Base-by-base conservation (phyloP, 1,140 invertebrate species). In the Lordiphosa clarofinis region DNA sequence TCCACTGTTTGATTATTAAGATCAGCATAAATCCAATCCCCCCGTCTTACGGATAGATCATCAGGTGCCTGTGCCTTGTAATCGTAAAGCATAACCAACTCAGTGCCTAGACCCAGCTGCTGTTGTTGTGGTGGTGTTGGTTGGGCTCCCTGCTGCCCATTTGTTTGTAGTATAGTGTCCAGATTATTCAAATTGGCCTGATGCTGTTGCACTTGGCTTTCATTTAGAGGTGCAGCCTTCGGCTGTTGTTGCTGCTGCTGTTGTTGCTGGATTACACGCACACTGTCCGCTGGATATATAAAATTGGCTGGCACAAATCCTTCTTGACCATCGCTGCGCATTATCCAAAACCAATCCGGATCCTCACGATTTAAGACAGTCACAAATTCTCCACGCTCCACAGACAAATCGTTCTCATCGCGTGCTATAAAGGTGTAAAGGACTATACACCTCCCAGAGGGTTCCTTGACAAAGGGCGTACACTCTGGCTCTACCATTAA, bases 261-360 rank as follows among this genome's bases (percentile, higher is more conserved):
- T 10, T 86, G 81, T 50, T 89, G 87, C 48, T 89, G 87, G 37
- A 78, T 91, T 91, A 95, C 94, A 50, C 95, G 92, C 33, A 95
- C 94, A 90, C 93, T 92, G 70, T 94, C 93, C 38, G 94, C 95
- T 4, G 96, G 96, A 91, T 97, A 98, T 0, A 98, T 95, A 89
- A 97, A 98, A n/a, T 95, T 96, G 24, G 95, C 95, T 5, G 97
- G 97, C 24, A 98, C 96, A 89, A 99, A 99, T 8, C 97, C 97
- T 90, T 98, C 97, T 79, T 97, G 95, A 1, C 96, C 96, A 88
- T 98, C 96, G 73, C 94, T 95, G 56, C 95, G 91, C 13, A 97
- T 93, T 11, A 98, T 95, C 97, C 97, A 98, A 86, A 95, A 97
- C 97, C 97, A 98, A 88, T 98, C 96, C 0, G 95, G 94, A 90